Evolutionary conservation across 1,140 invertebrate genomes (phyloP), one percentile per base, ranked within the genome.

Genomic region (Drosophila pallidifrons): DNA sequence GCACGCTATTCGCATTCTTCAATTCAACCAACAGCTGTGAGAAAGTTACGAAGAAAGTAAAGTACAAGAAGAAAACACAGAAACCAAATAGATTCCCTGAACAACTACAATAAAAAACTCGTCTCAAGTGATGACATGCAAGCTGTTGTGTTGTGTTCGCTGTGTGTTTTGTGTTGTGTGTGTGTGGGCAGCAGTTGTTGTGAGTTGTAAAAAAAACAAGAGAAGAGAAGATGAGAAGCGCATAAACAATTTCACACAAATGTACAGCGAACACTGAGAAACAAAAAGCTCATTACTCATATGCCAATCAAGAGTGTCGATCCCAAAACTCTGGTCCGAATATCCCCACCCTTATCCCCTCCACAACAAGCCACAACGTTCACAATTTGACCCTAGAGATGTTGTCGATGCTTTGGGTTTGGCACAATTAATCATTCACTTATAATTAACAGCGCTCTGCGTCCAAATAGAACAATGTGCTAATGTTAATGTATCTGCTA

Each of bases 251-350:
- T 89, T 89, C 81, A 89, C 79, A 81, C 72, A 81, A 76, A 89
- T 77, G 78, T 11, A 76, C 13, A 61, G 15, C 16, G 47, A 52
- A 60, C 16, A 64, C 77, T 81, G 68, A 65, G 63, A 79, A 89
- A 89, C 86, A 89, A 89, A 89, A 89, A 89, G 86, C 85, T 89
- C 85, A 88, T 88, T 88, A 88, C 85, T 88, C 85, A 88, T 88
- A 89, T 85, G 85, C 85, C 85, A 88, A 88, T 88, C 85, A 88
- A 89, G 73, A 58, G 67, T 41, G n/a, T 35, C 52, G 11, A 66
- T n/a, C 11, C 64, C 30, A 46, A 35, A 16, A 2, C 35, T 45
- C 63, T 5, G 10, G 54, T 11, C 54, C 15, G 10, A 43, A 43
- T 32, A 7, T 32, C 10, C 16, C 46, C 20, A 25, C 20, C 20